Evolutionary conservation across 2,888 invertebrate genomes (phyloP), one percentile per base, ranked within the genome.

Genomic region (Hypomecis atomaria): DNA sequence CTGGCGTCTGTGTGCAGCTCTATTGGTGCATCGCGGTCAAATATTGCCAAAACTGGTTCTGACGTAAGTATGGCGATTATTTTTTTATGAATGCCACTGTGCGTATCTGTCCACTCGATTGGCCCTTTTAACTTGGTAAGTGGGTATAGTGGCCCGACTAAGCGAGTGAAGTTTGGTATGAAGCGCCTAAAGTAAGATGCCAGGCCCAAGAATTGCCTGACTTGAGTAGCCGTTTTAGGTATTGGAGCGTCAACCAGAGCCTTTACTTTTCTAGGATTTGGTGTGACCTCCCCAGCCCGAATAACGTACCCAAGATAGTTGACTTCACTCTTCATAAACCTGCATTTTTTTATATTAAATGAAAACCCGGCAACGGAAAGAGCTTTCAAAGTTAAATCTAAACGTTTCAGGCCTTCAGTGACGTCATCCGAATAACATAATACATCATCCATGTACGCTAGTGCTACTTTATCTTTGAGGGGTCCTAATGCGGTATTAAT

Each of bases 1-100:
- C 76, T 76, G 0, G 78, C 78, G 36, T 76, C 76, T 0, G 71
- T 71, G 10, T 76, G 72, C 0, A 76, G 33, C 34, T 74, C 73
- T 0, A 71, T 48, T 0, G 73, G 71, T 0, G 55, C 8, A 0
- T 70, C 59, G 0, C 68, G 76, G 23, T 77, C 59, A 43, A 72
- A 74, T 1, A 78, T 71, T 0, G 69, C 70, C 0, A 78, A 42
- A 0, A 75, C 74, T 0, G 76, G 75, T 8, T 63, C 62, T 0
- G 67, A 62, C 0, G 75, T 72, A 0, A 76, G 61, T 9, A 63
- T 59, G 0, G 37, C 2, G 2, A 72, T 50, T 5, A 73, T 71
- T 0, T 54, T 54, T 6, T 65, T 64, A 1, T 53, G 69, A 1
- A 74, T 66, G 0, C 63, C 36, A 9, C 69, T 66, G 45, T 75